Percentiles rank a stretch among this genome's conserved stretches.
Conservation (phyloP, 2,113 vertebrate genomes). For the Cacatua alba region DNA sequence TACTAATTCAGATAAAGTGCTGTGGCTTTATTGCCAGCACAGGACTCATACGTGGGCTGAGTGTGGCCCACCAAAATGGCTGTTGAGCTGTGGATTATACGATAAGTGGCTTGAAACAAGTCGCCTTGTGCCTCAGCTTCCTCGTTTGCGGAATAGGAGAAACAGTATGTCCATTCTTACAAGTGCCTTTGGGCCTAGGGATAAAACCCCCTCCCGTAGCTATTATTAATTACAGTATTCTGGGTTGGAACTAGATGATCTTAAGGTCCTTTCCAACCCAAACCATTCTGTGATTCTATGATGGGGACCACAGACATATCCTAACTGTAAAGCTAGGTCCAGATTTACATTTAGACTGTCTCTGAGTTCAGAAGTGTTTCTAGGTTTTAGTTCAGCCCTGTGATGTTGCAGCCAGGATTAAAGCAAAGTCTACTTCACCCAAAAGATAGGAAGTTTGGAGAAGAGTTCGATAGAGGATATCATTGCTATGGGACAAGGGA, state of each 20-base stretch:
- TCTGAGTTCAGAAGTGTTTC: not conserved
- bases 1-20: not conserved
- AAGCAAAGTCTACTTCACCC: not conserved
- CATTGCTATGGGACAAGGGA: not conserved
- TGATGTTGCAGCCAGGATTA: not conserved
- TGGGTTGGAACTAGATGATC: not conserved
- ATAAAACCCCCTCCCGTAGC: rapidly evolving
- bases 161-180: not conserved
- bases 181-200: not conserved
- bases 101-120: not conserved
- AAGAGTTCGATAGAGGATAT: not conserved
- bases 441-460: not conserved
- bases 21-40: not conserved
- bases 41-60: not conserved
- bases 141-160: not conserved
- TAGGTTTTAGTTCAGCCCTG: not conserved
- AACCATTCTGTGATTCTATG: not conserved
- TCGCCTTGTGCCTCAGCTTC: not conserved
- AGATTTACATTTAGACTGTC: not conserved
- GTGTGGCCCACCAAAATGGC: not conserved
- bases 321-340: not conserved
- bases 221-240: not conserved
- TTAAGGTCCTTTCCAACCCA: not conserved
- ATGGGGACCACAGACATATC: not conserved
- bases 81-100: rapidly evolving